Percentiles rank a stretch among this genome's conserved stretches.
phyloP scores from a whole-genome alignment of 2,797 vertebrate genomes.

The Amniataba percoides region DNA sequence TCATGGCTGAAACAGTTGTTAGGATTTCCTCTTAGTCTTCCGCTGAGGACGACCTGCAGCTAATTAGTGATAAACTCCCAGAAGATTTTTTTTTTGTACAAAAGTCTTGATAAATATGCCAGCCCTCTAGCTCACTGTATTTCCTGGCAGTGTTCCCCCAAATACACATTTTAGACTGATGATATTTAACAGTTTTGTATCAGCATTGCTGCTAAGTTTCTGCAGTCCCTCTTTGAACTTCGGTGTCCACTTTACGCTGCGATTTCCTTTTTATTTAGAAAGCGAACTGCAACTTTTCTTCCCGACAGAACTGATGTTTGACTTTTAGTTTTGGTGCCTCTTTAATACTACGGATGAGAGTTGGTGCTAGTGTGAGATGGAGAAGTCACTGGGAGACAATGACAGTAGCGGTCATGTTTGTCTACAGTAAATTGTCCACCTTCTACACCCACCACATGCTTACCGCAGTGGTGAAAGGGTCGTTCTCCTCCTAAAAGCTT shows the following conservation, averaged over 20 bases:
- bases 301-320: conserved; percentile 6
- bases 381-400: conserved; percentile 70
- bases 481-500: conserved; percentile 86
- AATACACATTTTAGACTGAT: background rate
- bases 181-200: background rate
- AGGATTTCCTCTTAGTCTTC: background rate
- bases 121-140: background rate
- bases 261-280: conserved; percentile 17
- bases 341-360: conserved; percentile 26
- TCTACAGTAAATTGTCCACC: conserved; percentile 78
- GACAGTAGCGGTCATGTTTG: conserved; percentile 79
- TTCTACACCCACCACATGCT: conserved; percentile 74
- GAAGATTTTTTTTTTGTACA: background rate
- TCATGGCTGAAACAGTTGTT: conserved; percentile 2
- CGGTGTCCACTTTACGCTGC: background rate
- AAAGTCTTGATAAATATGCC: background rate
- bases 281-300: conserved; percentile 20
- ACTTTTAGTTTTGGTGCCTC: conserved; percentile 41
- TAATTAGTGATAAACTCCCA: conserved; percentile 14
- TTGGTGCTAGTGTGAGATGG: conserved; percentile 50
- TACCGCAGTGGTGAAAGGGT: conserved; percentile 77
- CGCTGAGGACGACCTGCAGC: background rate
- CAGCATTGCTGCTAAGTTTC: background rate
- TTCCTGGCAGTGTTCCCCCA: background rate
- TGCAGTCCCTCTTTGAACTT: background rate